phyloP scores from a whole-genome alignment of 2,797 vertebrate genomes.

The Gadopsis marmoratus region DNA sequence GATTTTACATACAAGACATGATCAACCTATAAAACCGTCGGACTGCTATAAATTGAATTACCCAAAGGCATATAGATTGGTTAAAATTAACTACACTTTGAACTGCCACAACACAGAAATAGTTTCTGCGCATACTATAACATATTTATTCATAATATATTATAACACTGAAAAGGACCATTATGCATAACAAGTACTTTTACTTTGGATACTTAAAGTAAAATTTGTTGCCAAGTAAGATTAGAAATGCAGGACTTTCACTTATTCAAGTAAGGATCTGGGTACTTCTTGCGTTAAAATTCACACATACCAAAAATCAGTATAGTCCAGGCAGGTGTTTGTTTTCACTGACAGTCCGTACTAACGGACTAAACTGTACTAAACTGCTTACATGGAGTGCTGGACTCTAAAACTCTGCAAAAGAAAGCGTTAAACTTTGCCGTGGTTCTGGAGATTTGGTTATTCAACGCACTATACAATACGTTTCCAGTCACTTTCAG shows the following conservation, averaged over 20 bases:
- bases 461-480: neutral
- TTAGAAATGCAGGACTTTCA: neutral
- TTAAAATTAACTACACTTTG: neutral
- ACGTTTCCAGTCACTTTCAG: neutral
- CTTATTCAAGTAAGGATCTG: neutral
- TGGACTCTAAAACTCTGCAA: neutral
- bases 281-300: conserved; percentile 5
- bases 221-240: neutral
- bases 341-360: neutral
- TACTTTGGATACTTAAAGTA: neutral
- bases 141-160: neutral
- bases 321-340: neutral
- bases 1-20: neutral
- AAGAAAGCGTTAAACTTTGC: neutral
- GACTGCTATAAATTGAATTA: neutral
- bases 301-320: conserved; percentile 8
- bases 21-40: neutral
- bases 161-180: neutral
- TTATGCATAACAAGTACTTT: neutral
- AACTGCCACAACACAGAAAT: neutral
- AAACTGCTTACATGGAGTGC: neutral
- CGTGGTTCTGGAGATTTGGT: too few species aligned
- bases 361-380: neutral
- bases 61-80: neutral
- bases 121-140: too few species aligned